These are phyloP conservation scores for Polypterus senegalus DNA, from an alignment of 2,113 vertebrate species.

Conservation along the genomic window DNA sequence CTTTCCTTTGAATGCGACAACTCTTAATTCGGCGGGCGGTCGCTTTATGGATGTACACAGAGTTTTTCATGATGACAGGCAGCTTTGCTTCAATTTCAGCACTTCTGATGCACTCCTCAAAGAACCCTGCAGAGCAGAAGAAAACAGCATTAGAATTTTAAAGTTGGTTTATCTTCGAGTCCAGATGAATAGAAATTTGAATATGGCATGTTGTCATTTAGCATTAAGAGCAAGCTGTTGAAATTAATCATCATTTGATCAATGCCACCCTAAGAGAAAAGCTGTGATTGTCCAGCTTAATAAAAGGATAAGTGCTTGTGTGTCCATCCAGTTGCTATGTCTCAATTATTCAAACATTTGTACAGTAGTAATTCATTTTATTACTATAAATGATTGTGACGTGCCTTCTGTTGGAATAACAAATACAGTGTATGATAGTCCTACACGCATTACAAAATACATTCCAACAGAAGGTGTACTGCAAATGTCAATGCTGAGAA, in stretches of 20 bases:
- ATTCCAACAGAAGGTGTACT: no score
- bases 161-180: no score
- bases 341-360: no score
- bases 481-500: no score
- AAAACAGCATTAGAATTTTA: background rate
- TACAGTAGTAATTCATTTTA: no score
- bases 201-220: no score
- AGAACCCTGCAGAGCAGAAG: slow-evolving; percentile 60
- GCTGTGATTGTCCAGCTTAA: background rate
- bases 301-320: background rate
- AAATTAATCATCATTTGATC: no score
- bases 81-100: slow-evolving; percentile 92
- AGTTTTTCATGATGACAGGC: slow-evolving; percentile 94
- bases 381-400: no score
- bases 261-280: background rate
- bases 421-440: background rate
- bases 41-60: slow-evolving; percentile 88
- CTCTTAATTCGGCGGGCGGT: slow-evolving; percentile 89
- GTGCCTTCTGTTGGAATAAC: background rate
- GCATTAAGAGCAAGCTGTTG: no score
- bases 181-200: no score
- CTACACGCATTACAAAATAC: no score
- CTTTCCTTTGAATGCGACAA: slow-evolving; percentile 76
- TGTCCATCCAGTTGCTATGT: no score
- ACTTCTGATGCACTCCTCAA: slow-evolving; percentile 90